Base-by-base conservation (phyloP, 92 coral and sea anemone species). In the Siderastrea siderea region DNA sequence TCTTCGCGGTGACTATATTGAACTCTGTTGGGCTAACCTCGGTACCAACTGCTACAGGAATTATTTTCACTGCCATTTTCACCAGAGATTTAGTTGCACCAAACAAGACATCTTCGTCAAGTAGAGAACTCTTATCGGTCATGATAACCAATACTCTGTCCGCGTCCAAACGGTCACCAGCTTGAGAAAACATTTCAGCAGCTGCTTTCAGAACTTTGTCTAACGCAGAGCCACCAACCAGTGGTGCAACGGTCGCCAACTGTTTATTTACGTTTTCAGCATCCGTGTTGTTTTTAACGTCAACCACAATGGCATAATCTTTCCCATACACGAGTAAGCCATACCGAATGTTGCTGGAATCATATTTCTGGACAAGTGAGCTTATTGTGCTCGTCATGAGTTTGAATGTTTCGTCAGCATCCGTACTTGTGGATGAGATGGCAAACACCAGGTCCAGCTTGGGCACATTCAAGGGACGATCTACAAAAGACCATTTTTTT, bases 41-140 rank as follows among this genome's bases (percentile, higher is more conserved):
- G 49, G 77, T 66, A 48, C 96, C 94, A 47, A 94, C 79, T 15
- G 75, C 80, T 7, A 91, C 94, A 14, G 92, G 86, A 68, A 91
- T 77, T 16, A 91, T 80, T 67, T 87, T 84, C 46, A 91, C 90
- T 7, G 80, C 91, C 80, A 79, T 61, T 55, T 86, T 47, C 47
- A 78, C 84, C 70, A 91, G 81, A 49, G 89, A 89, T 19, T 85
- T 78, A 45, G 93, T 80, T 12, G 92, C 87, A 8, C 74, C 80
- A 45, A 82, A 68, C 64, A 97, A 78, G 48, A 61, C 90, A 26
- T 68, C 87, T 61, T 74, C 75, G 38, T 77, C 77, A 53, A 84
- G 66, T 7, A 82, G 66, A 7, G 95, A 86, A 52, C 79, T 91
- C 64, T 89, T 83, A 50, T 94, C 96, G 12, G 96, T 88, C 80